Percentiles rank a stretch among this genome's conserved stretches.
Conservation (phyloP, 2,888 invertebrate species). For the Lithophane semibrunnea region DNA sequence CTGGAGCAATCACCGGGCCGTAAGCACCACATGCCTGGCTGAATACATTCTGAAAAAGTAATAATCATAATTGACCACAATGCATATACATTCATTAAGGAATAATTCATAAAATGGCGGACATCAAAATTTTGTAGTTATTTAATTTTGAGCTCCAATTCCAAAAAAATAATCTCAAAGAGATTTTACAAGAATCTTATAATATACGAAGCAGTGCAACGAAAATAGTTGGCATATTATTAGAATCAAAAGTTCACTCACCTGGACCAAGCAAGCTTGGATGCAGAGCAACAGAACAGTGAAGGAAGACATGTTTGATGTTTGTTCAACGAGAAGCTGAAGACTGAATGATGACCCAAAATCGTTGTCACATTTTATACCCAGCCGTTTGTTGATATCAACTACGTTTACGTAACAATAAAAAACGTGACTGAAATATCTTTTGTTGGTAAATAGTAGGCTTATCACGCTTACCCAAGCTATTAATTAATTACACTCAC, state of each 20-base stretch:
- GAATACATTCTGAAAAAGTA: conserved; percentile 38
- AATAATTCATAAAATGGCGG: too few relatives aligned
- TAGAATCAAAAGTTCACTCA: not conserved
- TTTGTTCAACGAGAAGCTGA: conserved; percentile 34
- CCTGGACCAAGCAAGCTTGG: conserved; percentile 58
- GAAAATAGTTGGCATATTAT: not conserved
- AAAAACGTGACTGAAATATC: conserved; percentile 20
- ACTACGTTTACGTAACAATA: conserved; percentile 5
- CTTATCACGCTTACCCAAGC: conserved; percentile 40
- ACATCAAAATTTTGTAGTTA: too few relatives aligned
- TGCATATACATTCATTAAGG: too few relatives aligned
- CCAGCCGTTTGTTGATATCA: not conserved
- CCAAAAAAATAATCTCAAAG: not conserved
- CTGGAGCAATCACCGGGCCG: conserved; percentile 10
- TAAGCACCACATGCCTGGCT: conserved; percentile 43
- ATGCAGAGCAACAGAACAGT: conserved; percentile 53
- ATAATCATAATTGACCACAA: too few relatives aligned
- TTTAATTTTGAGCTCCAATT: not conserved
- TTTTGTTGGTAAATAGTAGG: not conserved
- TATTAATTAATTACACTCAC: conserved; percentile 14
- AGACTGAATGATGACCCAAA: conserved; percentile 31
- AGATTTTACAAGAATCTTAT: not conserved
- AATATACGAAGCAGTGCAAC: not conserved
- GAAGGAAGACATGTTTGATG: conserved; percentile 51
- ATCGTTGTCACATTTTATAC: conserved; percentile 22